Evolutionary conservation across 2,888 invertebrate species (phyloP).

Genomic region (Leptopilina drosophilae): DNA sequence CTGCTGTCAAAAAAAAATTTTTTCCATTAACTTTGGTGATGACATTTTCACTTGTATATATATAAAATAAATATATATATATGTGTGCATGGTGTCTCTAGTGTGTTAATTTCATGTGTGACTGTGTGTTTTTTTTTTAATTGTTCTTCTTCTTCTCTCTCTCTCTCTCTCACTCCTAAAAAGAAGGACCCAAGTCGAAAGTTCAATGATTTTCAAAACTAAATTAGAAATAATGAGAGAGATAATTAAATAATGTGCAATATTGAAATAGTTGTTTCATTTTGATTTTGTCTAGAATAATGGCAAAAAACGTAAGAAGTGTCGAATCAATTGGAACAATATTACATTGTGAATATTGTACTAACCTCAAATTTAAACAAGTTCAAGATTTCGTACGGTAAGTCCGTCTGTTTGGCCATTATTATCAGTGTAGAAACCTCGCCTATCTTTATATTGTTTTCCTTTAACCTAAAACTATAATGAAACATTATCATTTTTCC

Average conservation of each 20-base stretch:
- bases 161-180: too few species aligned
- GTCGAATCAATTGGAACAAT: conserved; percentile 63
- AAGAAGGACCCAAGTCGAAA: background rate
- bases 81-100: too few species aligned
- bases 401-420: conserved; percentile 52
- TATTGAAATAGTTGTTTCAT: too few species aligned
- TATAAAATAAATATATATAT: too few species aligned
- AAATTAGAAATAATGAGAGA: background rate
- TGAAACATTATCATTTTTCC: background rate
- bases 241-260: conserved; percentile 25
- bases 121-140: background rate
- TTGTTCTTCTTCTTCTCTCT: too few species aligned
- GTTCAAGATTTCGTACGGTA: conserved; percentile 74
- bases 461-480: background rate
- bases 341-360: conserved; percentile 72
- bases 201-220: background rate
- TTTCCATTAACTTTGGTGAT: background rate
- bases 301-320: conserved; percentile 72
- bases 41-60: background rate
- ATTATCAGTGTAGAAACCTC: conserved; percentile 20
- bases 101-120: background rate
- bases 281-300: conserved; percentile 56
- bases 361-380: conserved; percentile 74
- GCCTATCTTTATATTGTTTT: conserved; percentile 20
- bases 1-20: background rate